Percentiles rank a stretch among this genome's conserved stretches.
These are phyloP conservation scores for Alces alces DNA, from an alignment of 2,113 vertebrate genomes.

Conservation along the genomic window DNA sequence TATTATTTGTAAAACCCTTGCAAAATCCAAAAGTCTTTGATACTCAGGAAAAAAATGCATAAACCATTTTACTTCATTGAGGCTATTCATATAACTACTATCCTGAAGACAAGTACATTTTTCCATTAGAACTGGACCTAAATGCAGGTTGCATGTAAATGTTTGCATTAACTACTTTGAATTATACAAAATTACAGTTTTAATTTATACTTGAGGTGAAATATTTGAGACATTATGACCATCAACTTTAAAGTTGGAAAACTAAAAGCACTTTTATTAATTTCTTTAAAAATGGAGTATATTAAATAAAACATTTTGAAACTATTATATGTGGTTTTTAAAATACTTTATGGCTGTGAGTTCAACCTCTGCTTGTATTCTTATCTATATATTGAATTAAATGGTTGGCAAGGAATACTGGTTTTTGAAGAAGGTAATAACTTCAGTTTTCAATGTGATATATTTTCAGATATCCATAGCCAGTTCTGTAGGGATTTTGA, in stretches of 20 bases:
- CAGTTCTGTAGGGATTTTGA: neutral
- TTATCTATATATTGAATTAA: slow-evolving; percentile 22
- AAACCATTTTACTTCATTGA: slow-evolving; percentile 12
- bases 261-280: slow-evolving; percentile 43
- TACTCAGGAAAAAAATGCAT: neutral
- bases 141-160: slow-evolving; percentile 28
- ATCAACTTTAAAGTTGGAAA: slow-evolving; percentile 11
- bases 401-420: neutral
- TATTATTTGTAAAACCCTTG: neutral
- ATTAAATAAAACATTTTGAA: slow-evolving; percentile 48
- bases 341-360: neutral
- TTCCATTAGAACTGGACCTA: slow-evolving; percentile 1
- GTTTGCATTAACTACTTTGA: neutral
- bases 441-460: neutral
- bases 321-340: slow-evolving; percentile 11
- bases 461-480: neutral
- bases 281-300: slow-evolving; percentile 26
- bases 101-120: neutral
- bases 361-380: neutral
- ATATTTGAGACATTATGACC: slow-evolving; percentile 30
- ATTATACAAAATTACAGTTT: slow-evolving; percentile 28
- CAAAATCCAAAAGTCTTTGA: neutral
- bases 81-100: neutral
- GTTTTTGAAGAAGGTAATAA: slow-evolving; percentile 26
- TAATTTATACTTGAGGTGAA: slow-evolving; percentile 32